phyloP scores from a whole-genome alignment of 2,888 invertebrate species.

The Campopleginae sp. region DNA sequence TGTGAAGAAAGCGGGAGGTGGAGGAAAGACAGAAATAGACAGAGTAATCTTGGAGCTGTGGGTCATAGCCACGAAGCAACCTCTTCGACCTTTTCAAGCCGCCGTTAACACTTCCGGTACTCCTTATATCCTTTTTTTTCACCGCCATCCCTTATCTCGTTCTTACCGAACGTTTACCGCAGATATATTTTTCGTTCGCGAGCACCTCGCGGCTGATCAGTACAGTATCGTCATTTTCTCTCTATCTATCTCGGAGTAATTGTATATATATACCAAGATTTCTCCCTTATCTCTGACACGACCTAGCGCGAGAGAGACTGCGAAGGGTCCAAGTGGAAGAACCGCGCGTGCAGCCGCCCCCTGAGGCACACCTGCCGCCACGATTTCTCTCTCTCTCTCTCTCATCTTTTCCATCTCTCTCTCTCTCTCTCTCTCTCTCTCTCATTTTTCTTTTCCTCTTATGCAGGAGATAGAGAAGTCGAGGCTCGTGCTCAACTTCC shows the following conservation, averaged over 20 bases:
- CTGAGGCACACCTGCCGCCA: slow-evolving; percentile 72
- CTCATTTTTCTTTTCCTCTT: not conserved
- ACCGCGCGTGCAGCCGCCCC: slow-evolving; percentile 65
- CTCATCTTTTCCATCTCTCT: not conserved
- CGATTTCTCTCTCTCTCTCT: slow-evolving; percentile 45
- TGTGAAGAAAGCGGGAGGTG: not conserved
- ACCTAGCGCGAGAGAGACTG: slow-evolving; percentile 58
- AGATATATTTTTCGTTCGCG: slow-evolving; percentile 38
- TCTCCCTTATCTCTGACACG: slow-evolving; percentile 72
- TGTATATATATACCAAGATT: slow-evolving; percentile 38
- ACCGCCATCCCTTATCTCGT: slow-evolving; percentile 50
- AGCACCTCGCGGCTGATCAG: slow-evolving; percentile 34
- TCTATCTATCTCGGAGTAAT: not conserved
- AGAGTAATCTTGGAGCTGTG: slow-evolving; percentile 72
- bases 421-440: slow-evolving; percentile 20
- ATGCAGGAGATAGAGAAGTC: slow-evolving; percentile 18
- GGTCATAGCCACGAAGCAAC: slow-evolving; percentile 79
- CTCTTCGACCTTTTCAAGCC: slow-evolving; percentile 75
- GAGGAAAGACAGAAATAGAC: slow-evolving; percentile 31
- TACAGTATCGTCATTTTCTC: slow-evolving; percentile 19
- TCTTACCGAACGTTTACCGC: slow-evolving; percentile 45
- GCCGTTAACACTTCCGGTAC: slow-evolving; percentile 69
- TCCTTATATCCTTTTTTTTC: slow-evolving; percentile 43
- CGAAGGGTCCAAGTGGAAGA: slow-evolving; percentile 46
- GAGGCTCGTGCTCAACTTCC: slow-evolving; percentile 66